These are phyloP conservation scores for Leptinotarsa haldemani DNA, from an alignment of 2,888 invertebrate species.

Conservation along the genomic window DNA sequence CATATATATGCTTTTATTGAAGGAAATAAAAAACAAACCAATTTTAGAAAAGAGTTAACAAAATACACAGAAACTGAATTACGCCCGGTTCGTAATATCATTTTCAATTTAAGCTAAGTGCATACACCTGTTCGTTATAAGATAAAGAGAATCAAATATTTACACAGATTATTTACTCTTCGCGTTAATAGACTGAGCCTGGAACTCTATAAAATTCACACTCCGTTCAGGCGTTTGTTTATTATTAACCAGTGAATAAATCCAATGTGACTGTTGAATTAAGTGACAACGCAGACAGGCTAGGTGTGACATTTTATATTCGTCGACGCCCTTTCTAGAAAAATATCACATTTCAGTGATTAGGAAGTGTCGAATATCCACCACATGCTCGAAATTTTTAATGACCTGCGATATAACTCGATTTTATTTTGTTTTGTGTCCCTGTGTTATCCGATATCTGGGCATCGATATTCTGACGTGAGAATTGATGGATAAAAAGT, in stretches of 20 bases:
- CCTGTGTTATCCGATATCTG: slow-evolving; percentile 13
- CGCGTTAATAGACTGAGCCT: slow-evolving; percentile 10
- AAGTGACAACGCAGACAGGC: slow-evolving; percentile 33
- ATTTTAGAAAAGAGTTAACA: not conserved
- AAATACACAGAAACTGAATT: not conserved
- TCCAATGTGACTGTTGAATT: slow-evolving; percentile 40
- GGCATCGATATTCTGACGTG: slow-evolving; percentile 2
- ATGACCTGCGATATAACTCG: slow-evolving; percentile 23
- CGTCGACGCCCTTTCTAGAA: slow-evolving; percentile 41
- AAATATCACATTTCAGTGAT: slow-evolving; percentile 41
- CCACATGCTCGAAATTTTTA: slow-evolving; percentile 38
- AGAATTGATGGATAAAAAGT: slow-evolving; percentile 3
- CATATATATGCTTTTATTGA: too few species aligned
- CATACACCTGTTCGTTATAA: slow-evolving; percentile 20
- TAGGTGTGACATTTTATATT: slow-evolving; percentile 43
- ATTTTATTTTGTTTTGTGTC: slow-evolving; percentile 16
- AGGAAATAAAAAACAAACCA: too few species aligned
- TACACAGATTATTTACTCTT: slow-evolving; percentile 20
- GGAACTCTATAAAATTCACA: slow-evolving; percentile 24
- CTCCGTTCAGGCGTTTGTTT: slow-evolving; percentile 22
- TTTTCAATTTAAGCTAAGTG: not conserved
- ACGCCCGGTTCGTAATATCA: not conserved
- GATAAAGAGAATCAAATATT: slow-evolving; percentile 26
- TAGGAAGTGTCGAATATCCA: slow-evolving; percentile 38
- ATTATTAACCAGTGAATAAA: slow-evolving; percentile 32